Percentiles rank a stretch among this genome's conserved stretches.
These are phyloP conservation scores for Agonopterix alstromeriana DNA, from an alignment of 2,888 invertebrate species.

Conservation along the genomic window DNA sequence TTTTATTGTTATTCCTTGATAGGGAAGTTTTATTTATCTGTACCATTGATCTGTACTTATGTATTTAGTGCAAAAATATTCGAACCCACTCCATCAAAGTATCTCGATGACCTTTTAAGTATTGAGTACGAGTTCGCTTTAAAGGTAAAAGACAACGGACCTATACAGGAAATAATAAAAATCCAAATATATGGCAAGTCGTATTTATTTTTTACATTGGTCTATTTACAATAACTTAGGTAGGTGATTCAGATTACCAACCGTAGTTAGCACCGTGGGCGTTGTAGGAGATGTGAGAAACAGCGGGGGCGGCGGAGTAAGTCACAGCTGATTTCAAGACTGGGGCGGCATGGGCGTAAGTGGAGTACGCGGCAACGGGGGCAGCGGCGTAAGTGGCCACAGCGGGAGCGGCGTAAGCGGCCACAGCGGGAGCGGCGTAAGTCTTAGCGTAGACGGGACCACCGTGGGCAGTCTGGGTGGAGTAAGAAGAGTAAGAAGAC, in stretches of 20 bases:
- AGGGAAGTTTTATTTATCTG: too few relatives aligned
- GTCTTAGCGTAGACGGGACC: conserved; percentile 27
- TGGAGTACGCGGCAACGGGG: conserved; percentile 32
- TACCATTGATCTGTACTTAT: too few relatives aligned
- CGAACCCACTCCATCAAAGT: too few relatives aligned
- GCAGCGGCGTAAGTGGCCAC: conserved; percentile 36
- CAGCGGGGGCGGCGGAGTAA: conserved; percentile 78
- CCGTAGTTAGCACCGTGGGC: conserved; percentile 80
- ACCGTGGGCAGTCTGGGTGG: conserved; percentile 38
- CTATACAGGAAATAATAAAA: not conserved
- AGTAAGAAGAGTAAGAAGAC: conserved; percentile 32
- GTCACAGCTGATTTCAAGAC: conserved; percentile 60
- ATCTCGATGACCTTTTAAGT: not conserved
- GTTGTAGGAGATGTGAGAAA: conserved; percentile 79
- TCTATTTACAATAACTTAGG: conserved; percentile 34
- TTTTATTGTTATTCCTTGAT: too few relatives aligned
- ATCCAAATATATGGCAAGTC: conserved; percentile 25
- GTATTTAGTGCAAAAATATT: too few relatives aligned
- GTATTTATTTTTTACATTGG: conserved; percentile 30
- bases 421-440: conserved; percentile 50
- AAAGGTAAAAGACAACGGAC: not conserved
- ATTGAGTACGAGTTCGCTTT: not conserved
- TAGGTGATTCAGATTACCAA: conserved; percentile 70
- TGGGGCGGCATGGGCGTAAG: conserved; percentile 32
- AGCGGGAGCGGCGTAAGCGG: conserved; percentile 50